Conservation (phyloP, 1,140 invertebrate species). For the Sitobion miscanthi region DNA sequence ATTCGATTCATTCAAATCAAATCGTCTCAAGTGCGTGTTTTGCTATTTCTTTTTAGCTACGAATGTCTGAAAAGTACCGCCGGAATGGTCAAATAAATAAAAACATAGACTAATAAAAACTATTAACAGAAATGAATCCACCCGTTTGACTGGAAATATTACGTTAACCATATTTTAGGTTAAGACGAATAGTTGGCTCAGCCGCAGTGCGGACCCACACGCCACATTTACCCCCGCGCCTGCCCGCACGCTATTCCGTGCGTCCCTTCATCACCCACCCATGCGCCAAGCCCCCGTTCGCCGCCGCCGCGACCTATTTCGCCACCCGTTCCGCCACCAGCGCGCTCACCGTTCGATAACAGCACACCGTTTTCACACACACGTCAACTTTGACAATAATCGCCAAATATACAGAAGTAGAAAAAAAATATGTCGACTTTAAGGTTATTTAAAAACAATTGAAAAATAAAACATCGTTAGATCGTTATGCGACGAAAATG, state of each 20-base stretch:
- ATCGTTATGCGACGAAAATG: neutral
- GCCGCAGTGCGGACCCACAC: constrained; percentile 51
- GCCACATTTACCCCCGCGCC: constrained; percentile 27
- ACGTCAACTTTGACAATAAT: constrained; percentile 33
- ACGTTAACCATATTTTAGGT: constrained; percentile 34
- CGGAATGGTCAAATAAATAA: neutral
- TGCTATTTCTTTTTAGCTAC: neutral
- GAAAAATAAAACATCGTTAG: constrained; percentile 17
- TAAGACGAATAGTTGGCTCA: constrained; percentile 42
- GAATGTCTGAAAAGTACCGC: neutral
- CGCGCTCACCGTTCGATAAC: constrained; percentile 54
- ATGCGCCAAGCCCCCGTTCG: neutral
- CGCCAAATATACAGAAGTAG: neutral
- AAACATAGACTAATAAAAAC: neutral
- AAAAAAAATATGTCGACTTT: constrained; percentile 23
- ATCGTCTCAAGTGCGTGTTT: neutral
- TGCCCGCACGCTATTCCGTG: neutral
- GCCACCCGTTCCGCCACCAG: constrained; percentile 35
- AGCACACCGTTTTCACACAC: constrained; percentile 20
- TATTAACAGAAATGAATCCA: neutral
- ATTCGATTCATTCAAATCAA: neutral
- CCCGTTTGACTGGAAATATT: constrained; percentile 11
- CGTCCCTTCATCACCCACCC: neutral
- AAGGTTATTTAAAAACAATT: constrained; percentile 1
- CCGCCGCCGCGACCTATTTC: constrained; percentile 44